Evolutionary conservation across 2,888 invertebrate genomes (phyloP), one percentile per base, ranked within the genome.

Genomic region (Dolichopus griseipennis): DNA sequence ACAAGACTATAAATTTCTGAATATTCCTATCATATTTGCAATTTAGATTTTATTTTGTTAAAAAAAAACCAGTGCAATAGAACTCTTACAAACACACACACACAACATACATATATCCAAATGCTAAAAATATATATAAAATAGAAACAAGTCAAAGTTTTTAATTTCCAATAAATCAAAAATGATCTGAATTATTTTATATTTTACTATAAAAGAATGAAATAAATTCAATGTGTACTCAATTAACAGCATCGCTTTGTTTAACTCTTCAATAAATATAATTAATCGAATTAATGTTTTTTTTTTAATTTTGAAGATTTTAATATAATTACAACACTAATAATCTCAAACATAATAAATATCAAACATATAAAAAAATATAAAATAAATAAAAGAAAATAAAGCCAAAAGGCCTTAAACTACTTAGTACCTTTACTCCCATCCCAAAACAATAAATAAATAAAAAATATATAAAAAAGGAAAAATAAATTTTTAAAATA

Each of bases 131-230:
- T 52, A 4, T 52, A 52, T n/a, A 10, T 37, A 27, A 5, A 27
- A 27, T 27, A 27, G 5, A 27, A 27, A 27, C 27, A 27, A 27
- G 27, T 27, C 27, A 27, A 27, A 27, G 27, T 41, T 41, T 41
- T 41, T 41, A 41, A 41, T 41, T 41, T 41, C 27, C 41, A 41
- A 41, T 12, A n/a, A n/a, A 18, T 18, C 52, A 52, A 52, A 52
- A 52, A 52, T 52, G 52, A 52, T 52, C 52, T 52, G 52, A 52
- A 52, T n/a, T 52, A 52, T 52, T 52, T 52, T 15, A 52, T 52
- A 52, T 52, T 52, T 52, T 52, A 18, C 52, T n/a, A n/a, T 18
- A 52, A 2, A 27, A 27, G 5, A 27, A 27, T 4, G 27, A 27
- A 27, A 27, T 27, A 15, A 52, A 52, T 52, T 52, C 9, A 52